Percentiles rank a stretch among this genome's conserved stretches.
phyloP scores from a whole-genome alignment of 1,140 invertebrate species.

The Drosophila mojavensis region DNA sequence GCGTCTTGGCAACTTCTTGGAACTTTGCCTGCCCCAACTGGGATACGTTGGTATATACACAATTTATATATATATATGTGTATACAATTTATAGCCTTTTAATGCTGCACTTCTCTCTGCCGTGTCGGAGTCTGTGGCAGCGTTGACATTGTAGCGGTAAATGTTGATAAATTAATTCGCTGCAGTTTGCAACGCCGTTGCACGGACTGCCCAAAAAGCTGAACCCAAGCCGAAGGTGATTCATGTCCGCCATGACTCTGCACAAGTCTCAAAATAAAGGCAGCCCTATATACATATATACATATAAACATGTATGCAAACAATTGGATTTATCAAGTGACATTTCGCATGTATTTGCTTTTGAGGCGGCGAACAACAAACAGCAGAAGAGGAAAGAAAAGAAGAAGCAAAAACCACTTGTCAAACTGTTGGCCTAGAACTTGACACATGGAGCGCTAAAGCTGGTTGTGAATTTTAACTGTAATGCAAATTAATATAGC shows the following conservation, averaged over 20 bases:
- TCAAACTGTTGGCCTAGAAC: slow-evolving; percentile 17
- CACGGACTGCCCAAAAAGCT: slow-evolving; percentile 1
- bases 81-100: slow-evolving; percentile 73
- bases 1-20: slow-evolving; percentile 53
- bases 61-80: neutral
- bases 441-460: slow-evolving; percentile 4
- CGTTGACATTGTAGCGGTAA: slow-evolving; percentile 74
- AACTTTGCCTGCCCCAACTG: slow-evolving; percentile 42
- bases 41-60: neutral
- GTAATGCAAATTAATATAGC: neutral
- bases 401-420: slow-evolving; percentile 4
- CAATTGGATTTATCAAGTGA: slow-evolving; percentile 12
- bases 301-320: slow-evolving; percentile 5
- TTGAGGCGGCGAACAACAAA: slow-evolving; percentile 28
- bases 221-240: slow-evolving; percentile 20
- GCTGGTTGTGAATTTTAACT: slow-evolving; percentile 20
- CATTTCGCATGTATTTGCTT: slow-evolving; percentile 12
- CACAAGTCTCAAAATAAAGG: slow-evolving; percentile 31
- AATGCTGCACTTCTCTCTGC: slow-evolving; percentile 53
- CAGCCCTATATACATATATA: neutral
- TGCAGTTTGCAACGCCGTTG: slow-evolving; percentile 46
- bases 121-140: slow-evolving; percentile 30
- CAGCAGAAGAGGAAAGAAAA: neutral
- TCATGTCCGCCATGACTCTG: slow-evolving; percentile 39
- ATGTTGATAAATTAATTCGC: slow-evolving; percentile 76